Percentiles rank a stretch among this genome's conserved stretches.
These are phyloP conservation scores for Diarsia dahlii DNA, from an alignment of 2,888 invertebrate genomes.

Conservation along the genomic window DNA sequence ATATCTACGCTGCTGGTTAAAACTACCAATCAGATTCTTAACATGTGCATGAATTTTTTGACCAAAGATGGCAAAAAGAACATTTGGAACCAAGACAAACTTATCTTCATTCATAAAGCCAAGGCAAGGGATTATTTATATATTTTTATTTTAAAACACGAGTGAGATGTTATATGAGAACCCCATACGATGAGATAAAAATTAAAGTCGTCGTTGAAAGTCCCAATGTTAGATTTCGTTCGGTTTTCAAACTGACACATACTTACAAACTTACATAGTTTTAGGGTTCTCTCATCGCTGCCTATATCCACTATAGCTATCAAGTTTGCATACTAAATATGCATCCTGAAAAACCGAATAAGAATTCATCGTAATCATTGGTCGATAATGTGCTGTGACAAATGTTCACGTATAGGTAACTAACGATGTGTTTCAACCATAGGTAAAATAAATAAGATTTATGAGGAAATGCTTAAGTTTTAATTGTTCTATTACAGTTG, in stretches of 20 bases:
- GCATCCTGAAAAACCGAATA: not conserved
- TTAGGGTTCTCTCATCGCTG: not conserved
- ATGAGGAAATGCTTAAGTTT: not conserved
- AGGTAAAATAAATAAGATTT: not conserved
- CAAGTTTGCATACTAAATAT: not conserved
- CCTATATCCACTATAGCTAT: not conserved
- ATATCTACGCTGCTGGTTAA: conserved; percentile 95
- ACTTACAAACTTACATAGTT: not conserved
- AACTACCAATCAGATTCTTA: conserved; percentile 97
- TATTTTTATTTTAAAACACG: too few relatives aligned
- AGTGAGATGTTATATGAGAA: too few relatives aligned
- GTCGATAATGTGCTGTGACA: not conserved
- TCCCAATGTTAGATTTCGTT: not conserved
- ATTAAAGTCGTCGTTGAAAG: not conserved
- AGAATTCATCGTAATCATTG: not conserved
- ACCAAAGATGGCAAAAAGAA: conserved; percentile 92
- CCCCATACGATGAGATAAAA: not conserved
- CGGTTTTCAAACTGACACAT: not conserved
- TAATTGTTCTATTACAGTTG: conserved; percentile 67
- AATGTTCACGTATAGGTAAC: not conserved
- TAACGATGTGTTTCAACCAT: not conserved
- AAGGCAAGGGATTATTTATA: too few relatives aligned
- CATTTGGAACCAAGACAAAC: conserved; percentile 95
- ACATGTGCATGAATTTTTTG: conserved; percentile 94
- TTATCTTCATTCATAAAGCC: conserved; percentile 93